Percentiles rank a stretch among this genome's conserved stretches.
phyloP scores from a whole-genome alignment of 1,140 invertebrate genomes.

The Brachionus plicatilis region DNA sequence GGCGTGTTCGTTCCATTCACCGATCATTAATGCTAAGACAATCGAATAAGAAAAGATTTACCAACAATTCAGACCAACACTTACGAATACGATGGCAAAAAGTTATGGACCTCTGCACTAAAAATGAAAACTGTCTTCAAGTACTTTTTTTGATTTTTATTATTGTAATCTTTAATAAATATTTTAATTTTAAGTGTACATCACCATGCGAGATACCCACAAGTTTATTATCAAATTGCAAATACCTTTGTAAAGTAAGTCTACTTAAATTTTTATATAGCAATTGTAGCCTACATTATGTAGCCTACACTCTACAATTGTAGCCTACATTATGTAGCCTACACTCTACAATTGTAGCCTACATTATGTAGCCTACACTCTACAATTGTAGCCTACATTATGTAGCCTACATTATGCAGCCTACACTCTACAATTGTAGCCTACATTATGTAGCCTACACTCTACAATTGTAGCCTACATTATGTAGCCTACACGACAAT shows the following conservation, averaged over 20 bases:
- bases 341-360: no score
- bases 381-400: no score
- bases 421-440: no score
- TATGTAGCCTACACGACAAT: neutral
- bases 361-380: no score
- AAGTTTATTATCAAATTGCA: conserved; percentile 9
- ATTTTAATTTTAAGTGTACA: neutral
- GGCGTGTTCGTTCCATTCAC: neutral
- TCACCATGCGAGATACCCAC: conserved; percentile 2
- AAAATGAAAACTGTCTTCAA: conserved; percentile 27
- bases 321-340: no score
- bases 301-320: no score
- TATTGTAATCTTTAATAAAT: neutral
- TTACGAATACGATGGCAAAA: neutral
- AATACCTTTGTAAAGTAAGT: neutral
- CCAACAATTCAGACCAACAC: neutral
- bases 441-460: no score
- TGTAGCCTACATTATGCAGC: no score
- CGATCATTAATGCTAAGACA: neutral
- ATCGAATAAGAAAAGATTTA: neutral
- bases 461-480: neutral
- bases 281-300: neutral
- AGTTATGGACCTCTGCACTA: conserved; percentile 20
- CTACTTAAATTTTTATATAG: neutral
- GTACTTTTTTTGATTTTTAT: neutral